Evolutionary conservation across 1,140 invertebrate genomes (phyloP), one percentile per base, ranked within the genome.

Genomic region (Orius insidiosus): DNA sequence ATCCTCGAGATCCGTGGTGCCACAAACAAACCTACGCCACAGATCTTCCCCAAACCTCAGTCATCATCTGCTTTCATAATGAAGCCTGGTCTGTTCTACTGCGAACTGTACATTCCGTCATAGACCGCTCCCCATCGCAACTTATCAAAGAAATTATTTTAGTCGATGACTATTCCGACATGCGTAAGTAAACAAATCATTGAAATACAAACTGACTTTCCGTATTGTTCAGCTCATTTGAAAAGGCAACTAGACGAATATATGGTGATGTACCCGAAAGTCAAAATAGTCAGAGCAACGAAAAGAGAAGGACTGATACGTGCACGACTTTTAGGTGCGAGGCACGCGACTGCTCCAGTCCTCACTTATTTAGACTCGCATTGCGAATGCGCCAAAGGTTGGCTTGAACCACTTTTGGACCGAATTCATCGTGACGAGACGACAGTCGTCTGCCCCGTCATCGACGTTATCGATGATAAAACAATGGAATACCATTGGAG

Each of bases 311-410:
- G 94, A 10, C 69, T 98, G 47, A 98, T 97, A 54, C 71, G 92
- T 52, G 93, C 94, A 0, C 68, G 93, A 45, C 66, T 98, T 9
- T 62, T 93, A 45, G 85, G 94, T 2, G 92, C 90, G 11, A 67
- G 72, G 24, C 74, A 78, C 48, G 88, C 92, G 33, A 84, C 74
- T 30, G 93, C 85, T 0, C 76, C 83, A 1, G 88, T 97, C 0
- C 69, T 98, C 9, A 96, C 93, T 10, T 98, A 94, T 65, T 71
- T 98, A 36, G 94, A 98, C 65, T 95, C 89, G n/a, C 94, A 98
- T 65, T 95, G 92, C 68, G 94, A 98, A 65, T 96, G 92, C 59
- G 87, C 90, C 1, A 30, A 65, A 78, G 93, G 93, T 32, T 98
- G 94, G 94, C 63, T 97, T 53, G 93, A 96, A 58, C 94, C 93